Conservation (phyloP, 2,797 vertebrate genomes). For the Karalla daura region DNA sequence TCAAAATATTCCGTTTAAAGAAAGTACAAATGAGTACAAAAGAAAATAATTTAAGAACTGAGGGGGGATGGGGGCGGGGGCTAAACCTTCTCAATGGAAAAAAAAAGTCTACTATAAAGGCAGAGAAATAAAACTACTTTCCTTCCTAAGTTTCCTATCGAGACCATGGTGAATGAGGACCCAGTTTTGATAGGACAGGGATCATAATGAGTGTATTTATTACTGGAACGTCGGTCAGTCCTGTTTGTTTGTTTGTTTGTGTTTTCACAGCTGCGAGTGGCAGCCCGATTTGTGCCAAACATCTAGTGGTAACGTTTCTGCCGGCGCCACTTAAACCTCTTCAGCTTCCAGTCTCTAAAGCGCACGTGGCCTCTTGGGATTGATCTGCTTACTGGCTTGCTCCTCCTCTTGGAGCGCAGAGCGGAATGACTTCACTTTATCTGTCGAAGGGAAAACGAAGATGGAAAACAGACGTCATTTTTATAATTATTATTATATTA, state of each 20-base stretch:
- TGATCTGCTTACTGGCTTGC: constrained; percentile 99
- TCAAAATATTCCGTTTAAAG: constrained; percentile 61
- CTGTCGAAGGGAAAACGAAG: constrained; percentile 74
- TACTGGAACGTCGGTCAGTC: constrained; percentile 49
- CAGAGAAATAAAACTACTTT: constrained; percentile 52
- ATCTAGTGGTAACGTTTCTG: constrained; percentile 71
- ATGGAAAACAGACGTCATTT: too few relatives aligned
- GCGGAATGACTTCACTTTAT: constrained; percentile 99
- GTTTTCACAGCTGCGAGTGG: constrained; percentile 55
- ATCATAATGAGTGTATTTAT: constrained; percentile 44
- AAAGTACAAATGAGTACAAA: constrained; percentile 78
- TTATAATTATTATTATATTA: too few relatives aligned
- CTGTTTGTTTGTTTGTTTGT: constrained; percentile 49
- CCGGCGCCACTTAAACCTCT: constrained; percentile 40
- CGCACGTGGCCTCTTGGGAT: constrained; percentile 91
- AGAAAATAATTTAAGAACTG: constrained; percentile 77
- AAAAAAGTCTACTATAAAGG: constrained; percentile 37
- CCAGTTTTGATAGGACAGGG: constrained; percentile 57
- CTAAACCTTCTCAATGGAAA: constrained; percentile 56
- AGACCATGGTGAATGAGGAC: constrained; percentile 44
- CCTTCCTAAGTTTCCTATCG: constrained; percentile 54
- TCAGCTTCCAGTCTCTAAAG: constrained; percentile 67
- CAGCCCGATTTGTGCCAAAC: constrained; percentile 64
- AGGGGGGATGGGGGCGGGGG: constrained; percentile 42
- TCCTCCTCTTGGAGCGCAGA: constrained; percentile 96